phyloP scores from a whole-genome alignment of 2,888 invertebrate species.

The Lithosia quadra region DNA sequence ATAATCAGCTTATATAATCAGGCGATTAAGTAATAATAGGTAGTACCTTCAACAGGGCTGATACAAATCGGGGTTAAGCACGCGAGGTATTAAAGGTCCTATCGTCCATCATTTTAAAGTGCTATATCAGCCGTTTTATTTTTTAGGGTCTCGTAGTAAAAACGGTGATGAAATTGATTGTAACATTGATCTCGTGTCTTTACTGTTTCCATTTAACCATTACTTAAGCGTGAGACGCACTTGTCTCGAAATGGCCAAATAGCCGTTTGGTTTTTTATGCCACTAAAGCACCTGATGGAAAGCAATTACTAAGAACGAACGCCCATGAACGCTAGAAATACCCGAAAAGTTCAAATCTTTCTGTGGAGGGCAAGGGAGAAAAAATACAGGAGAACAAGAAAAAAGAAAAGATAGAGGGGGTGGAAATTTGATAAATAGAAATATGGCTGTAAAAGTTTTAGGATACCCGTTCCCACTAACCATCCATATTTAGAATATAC shows the following conservation, averaged over 20 bases:
- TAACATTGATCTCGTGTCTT: background rate
- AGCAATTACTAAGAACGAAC: background rate
- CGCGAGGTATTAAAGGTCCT: slow-evolving; percentile 20
- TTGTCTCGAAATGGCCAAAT: background rate
- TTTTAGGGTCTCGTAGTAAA: background rate
- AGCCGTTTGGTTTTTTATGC: background rate
- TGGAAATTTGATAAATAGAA: too few relatives aligned
- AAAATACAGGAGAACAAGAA: too few relatives aligned
- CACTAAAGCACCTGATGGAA: background rate
- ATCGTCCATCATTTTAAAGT: slow-evolving; percentile 35
- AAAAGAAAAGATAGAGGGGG: too few relatives aligned
- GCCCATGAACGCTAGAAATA: background rate
- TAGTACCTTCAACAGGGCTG: slow-evolving; percentile 31
- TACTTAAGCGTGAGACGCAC: background rate
- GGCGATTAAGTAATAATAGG: slow-evolving; percentile 50
- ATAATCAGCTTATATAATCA: slow-evolving; percentile 46
- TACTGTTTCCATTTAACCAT: background rate
- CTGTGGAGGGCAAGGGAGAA: too few relatives aligned
- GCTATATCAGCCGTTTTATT: slow-evolving; percentile 14
- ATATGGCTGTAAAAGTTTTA: too few relatives aligned
- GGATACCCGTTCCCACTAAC: too few relatives aligned
- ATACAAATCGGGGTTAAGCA: slow-evolving; percentile 40
- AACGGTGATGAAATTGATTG: slow-evolving; percentile 1
- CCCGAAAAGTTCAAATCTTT: too few relatives aligned
- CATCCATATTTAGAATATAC: background rate